These are phyloP conservation scores for Lycia hirtaria DNA, from an alignment of 2,888 invertebrate species.

Conservation along the genomic window DNA sequence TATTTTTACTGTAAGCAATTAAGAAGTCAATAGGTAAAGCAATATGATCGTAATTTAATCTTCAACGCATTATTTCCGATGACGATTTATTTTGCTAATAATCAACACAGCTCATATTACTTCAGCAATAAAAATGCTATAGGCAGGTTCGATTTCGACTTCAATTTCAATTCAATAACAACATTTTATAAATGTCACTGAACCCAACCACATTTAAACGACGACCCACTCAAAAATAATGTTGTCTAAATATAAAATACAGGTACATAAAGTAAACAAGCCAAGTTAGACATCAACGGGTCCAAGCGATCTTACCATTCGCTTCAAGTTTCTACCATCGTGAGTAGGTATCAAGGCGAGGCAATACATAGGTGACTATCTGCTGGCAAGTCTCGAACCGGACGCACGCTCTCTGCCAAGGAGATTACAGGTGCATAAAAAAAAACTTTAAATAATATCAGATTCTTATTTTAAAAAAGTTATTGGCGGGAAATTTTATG, in stretches of 20 bases:
- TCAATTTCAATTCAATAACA: too few relatives aligned
- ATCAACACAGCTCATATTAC: neutral
- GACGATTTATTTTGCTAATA: neutral
- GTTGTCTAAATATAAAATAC: constrained; percentile 39
- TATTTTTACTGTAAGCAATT: too few relatives aligned
- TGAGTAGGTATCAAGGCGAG: constrained; percentile 65
- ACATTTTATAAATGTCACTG: constrained; percentile 26
- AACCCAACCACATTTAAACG: constrained; percentile 26
- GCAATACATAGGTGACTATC: constrained; percentile 69
- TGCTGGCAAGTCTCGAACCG: constrained; percentile 65
- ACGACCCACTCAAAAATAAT: constrained; percentile 38
- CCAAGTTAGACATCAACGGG: constrained; percentile 70
- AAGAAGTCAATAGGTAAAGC: too few relatives aligned
- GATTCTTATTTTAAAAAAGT: constrained; percentile 7
- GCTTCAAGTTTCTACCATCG: constrained; percentile 72
- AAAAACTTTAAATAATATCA: constrained; percentile 23
- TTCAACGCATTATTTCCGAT: neutral
- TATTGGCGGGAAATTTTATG: neutral
- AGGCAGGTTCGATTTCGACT: neutral
- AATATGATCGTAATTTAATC: neutral
- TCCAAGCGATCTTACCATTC: constrained; percentile 63
- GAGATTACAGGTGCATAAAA: constrained; percentile 56
- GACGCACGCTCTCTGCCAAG: constrained; percentile 67
- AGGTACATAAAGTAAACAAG: constrained; percentile 34
- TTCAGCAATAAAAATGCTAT: neutral